Evolutionary conservation across 2,113 vertebrate species (phyloP).

Genomic region (Athene cunicularia): DNA sequence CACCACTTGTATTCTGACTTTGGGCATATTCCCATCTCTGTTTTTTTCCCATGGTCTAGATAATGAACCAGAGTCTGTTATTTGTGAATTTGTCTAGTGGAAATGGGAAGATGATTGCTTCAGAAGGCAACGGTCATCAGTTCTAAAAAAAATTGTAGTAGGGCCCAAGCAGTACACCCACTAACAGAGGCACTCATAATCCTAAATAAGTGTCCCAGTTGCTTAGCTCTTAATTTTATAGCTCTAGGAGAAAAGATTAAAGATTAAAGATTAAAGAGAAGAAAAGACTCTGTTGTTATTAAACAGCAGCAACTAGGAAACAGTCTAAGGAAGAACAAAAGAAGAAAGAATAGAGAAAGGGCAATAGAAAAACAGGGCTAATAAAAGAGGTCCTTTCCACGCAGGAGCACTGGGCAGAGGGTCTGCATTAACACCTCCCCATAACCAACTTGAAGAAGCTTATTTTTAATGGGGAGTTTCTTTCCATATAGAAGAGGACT

Average conservation of each 20-base stretch:
- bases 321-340: conserved; percentile 3
- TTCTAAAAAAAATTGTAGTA: neutral
- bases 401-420: conserved; percentile 70
- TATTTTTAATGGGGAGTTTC: neutral
- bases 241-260: neutral
- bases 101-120: neutral
- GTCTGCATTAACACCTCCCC: neutral
- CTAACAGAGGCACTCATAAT: neutral
- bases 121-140: neutral
- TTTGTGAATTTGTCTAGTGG: neutral
- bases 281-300: neutral
- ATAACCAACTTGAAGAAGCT: neutral
- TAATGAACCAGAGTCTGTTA: neutral
- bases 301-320: conserved; percentile 34
- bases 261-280: neutral
- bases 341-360: conserved; percentile 7
- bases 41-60: neutral
- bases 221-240: neutral
- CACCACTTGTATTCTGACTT: neutral
- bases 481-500: neutral
- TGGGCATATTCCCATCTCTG: neutral
- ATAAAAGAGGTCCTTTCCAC: conserved; percentile 36
- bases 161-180: neutral
- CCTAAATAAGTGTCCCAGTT: neutral
- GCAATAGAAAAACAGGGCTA: conserved; percentile 54